Conservation (phyloP, 2,888 invertebrate genomes). For the Orthonevra nobilis region DNA sequence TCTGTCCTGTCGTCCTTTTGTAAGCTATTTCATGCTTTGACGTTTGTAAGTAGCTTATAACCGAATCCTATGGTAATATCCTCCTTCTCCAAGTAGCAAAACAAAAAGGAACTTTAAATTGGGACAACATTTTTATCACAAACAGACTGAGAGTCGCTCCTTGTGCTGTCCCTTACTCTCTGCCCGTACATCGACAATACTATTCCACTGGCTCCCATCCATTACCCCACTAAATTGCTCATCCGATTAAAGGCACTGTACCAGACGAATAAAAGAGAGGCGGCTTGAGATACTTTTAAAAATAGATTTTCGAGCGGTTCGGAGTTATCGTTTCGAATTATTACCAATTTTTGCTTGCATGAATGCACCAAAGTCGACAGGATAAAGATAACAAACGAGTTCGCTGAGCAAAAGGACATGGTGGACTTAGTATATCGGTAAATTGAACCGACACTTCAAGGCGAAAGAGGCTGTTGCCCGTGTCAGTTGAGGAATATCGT, state of each 20-base stretch:
- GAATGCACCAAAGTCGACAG: constrained; percentile 41
- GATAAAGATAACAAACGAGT: too few species aligned
- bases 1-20: background rate
- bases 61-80: constrained; percentile 10
- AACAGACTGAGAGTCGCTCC: constrained; percentile 10
- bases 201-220: constrained; percentile 12
- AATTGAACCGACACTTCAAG: too few species aligned
- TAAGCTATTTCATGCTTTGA: constrained; percentile 16
- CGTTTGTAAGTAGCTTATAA: constrained; percentile 24
- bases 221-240: constrained; percentile 12
- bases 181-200: background rate
- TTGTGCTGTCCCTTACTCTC: too few species aligned
- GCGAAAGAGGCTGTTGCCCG: too few species aligned
- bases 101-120: constrained; percentile 17
- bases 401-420: too few species aligned
- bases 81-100: background rate
- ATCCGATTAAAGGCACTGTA: background rate
- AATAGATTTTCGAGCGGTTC: constrained; percentile 38
- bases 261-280: constrained; percentile 11
- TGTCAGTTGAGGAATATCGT: too few species aligned
- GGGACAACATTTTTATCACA: constrained; percentile 24
- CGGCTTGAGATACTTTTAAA: constrained; percentile 24
- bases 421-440: too few species aligned
- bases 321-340: constrained; percentile 43
- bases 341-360: constrained; percentile 45